Evolutionary conservation across 2,888 invertebrate genomes (phyloP).

Genomic region (Diarsia rubi): DNA sequence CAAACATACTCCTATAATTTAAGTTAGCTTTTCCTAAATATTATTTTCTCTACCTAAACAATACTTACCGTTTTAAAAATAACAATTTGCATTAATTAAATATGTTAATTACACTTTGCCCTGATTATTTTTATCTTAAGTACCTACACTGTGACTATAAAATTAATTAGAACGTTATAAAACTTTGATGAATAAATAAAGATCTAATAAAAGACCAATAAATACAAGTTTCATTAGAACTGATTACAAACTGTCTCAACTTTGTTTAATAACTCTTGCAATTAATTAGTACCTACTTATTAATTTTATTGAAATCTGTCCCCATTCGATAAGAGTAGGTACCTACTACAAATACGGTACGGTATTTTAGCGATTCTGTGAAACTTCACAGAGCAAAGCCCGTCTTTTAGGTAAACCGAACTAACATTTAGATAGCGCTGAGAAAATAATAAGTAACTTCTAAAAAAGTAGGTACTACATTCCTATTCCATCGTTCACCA

Average conservation of each 20-base stretch:
- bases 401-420: neutral
- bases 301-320: neutral
- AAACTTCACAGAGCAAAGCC: neutral
- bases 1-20: constrained; percentile 5
- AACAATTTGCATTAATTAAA: constrained; percentile 14
- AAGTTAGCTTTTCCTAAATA: neutral
- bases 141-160: constrained; percentile 13
- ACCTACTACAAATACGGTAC: neutral
- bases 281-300: neutral
- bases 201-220: constrained; percentile 3
- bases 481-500: constrained; percentile 9
- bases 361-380: neutral
- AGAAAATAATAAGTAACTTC: constrained; percentile 19
- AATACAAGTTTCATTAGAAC: constrained; percentile 6
- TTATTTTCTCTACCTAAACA: neutral
- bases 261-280: constrained; percentile 7
- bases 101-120: constrained; percentile 22
- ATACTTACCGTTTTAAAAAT: constrained; percentile 23
- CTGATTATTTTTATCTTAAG: constrained; percentile 30
- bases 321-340: neutral
- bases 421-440: neutral
- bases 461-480: constrained; percentile 8
- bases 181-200: constrained; percentile 19
- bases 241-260: constrained; percentile 7
- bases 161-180: constrained; percentile 35